These are phyloP conservation scores for Oryzias celebensis DNA, from an alignment of 2,113 vertebrate genomes.

Conservation along the genomic window DNA sequence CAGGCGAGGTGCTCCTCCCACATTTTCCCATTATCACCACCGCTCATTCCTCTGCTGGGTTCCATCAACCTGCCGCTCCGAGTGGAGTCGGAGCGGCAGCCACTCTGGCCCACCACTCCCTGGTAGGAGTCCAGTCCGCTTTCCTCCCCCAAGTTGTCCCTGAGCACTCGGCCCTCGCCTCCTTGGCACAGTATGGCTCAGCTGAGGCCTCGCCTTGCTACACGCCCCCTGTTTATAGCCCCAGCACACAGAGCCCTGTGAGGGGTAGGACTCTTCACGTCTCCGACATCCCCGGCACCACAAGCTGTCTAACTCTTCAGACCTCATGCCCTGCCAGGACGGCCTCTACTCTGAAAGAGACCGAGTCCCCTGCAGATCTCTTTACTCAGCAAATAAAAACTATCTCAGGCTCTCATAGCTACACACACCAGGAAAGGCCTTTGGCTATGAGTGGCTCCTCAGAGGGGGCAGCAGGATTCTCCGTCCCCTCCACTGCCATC, in stretches of 20 bases:
- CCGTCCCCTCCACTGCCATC: slow-evolving; percentile 72
- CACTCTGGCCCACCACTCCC: slow-evolving; percentile 76
- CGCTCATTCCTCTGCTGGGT: slow-evolving; percentile 75
- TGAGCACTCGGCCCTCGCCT: slow-evolving; percentile 80
- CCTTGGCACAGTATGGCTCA: slow-evolving; percentile 77
- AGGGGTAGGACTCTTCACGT: slow-evolving; percentile 76
- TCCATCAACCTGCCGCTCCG: slow-evolving; percentile 67
- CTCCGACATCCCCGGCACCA: slow-evolving; percentile 67
- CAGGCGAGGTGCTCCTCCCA: slow-evolving; percentile 74
- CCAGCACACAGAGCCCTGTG: slow-evolving; percentile 82
- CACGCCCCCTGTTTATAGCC: slow-evolving; percentile 82
- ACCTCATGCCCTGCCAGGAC: slow-evolving; percentile 71
- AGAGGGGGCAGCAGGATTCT: slow-evolving; percentile 62
- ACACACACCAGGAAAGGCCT: slow-evolving; percentile 82
- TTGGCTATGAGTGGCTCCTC: slow-evolving; percentile 76
- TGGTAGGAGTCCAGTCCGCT: slow-evolving; percentile 79
- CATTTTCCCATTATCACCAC: slow-evolving; percentile 73
- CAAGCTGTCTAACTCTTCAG: slow-evolving; percentile 72
- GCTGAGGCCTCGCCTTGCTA: slow-evolving; percentile 77
- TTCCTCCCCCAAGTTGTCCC: slow-evolving; percentile 79
- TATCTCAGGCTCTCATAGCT: slow-evolving; percentile 89
- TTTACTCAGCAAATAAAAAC: slow-evolving; percentile 91
- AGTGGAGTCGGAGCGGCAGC: slow-evolving; percentile 59
- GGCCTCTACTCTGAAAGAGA: slow-evolving; percentile 67
- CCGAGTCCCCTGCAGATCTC: slow-evolving; percentile 79